Base-by-base conservation (phyloP, 2,888 invertebrate genomes). In the Drosophila meridiana region DNA sequence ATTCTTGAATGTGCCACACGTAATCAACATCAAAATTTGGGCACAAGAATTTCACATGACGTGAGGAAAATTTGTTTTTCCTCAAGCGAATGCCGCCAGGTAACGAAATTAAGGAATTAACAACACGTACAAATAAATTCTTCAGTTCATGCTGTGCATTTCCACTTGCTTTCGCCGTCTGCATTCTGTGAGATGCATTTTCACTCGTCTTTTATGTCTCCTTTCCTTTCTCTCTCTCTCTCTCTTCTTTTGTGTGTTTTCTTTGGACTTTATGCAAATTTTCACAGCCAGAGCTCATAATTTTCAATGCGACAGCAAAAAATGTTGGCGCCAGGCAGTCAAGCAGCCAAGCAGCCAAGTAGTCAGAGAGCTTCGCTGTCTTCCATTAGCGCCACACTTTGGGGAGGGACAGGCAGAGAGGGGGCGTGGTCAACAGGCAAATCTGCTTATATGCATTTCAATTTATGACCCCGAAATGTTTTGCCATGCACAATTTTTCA, bases 291-390 rank as follows among this genome's bases (percentile, higher is more conserved):
- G 66, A 74, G 79, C 76, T 84, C 87, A 89, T 89, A 89, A 79
- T 89, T 89, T 79, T 56, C 36, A 76, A 76, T 84, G 86, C 84
- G 86, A 83, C 84, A 83, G 87, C 84, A 66, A 89, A 87, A 89
- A 69, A 87, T 87, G 83, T 82, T 87, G 87, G 87, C 89, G 87
- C 87, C 87, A 83, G 57, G 56, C 63, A 58, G 76, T 56, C 70
- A 32, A 32, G 3, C 50, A 47, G 47, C 7, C 42, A 20, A 20
- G 20, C 20, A 20, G 20, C 20, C 20, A 20, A 20, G 20, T 20
- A 42, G 42, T 4, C 47, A 11, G 63, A 62, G 59, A 50, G 66
- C 67, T 52, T 62, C 67, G 78, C 69, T 61, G 61, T 67, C 74
- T 81, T 83, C 76, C 76, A 81, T 83, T 82, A 81, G 72, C 83